Base-by-base conservation (phyloP, 2,888 invertebrate genomes). In the Dilophus febrilis region DNA sequence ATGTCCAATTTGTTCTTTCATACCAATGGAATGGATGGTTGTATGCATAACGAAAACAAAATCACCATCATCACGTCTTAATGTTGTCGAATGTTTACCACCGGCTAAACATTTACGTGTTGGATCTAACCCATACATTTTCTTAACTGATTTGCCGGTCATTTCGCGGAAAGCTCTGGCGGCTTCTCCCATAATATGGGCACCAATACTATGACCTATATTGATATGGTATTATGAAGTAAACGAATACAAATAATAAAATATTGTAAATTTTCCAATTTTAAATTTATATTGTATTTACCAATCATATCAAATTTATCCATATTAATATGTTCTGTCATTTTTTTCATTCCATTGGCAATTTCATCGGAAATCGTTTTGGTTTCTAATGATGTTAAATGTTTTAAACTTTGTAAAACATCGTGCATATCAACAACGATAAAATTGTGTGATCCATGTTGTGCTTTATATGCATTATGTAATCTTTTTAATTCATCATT, bases 331-430 rank as follows among this genome's bases (percentile, higher is more conserved):
- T n/a, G n/a, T n/a, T n/a, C n/a, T n/a, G n/a, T n/a, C n/a, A n/a
- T n/a, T n/a, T n/a, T n/a, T n/a, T n/a, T n/a, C n/a, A n/a, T n/a
- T n/a, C n/a, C n/a, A n/a, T n/a, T n/a, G n/a, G n/a, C n/a, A n/a
- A 27, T 49, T 47, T 41, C 49, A 46, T 3, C 61, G 61, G 40
- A 60, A 54, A 35, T 51, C 56, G 42, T 58, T 56, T 12, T 58
- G 59, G 42, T 60, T 6, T 22, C 22, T 22, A 22, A 22, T 22
- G 22, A 6, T 6, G 22, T 8, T 8, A 4, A 22, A 6, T 22
- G 5, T 22, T 22, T 22, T 22, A 22, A 22, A n/a, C 8, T 4
- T 22, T 22, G 22, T 22, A 22, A 22, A 22, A 8, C 22, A 22
- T 8, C 5, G 8, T 22, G 4, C 22, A 22, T 22, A 22, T 22